Evolutionary conservation across 64 coral and sea anemone genomes (phyloP).

Genomic region (Orbicella faveolata): DNA sequence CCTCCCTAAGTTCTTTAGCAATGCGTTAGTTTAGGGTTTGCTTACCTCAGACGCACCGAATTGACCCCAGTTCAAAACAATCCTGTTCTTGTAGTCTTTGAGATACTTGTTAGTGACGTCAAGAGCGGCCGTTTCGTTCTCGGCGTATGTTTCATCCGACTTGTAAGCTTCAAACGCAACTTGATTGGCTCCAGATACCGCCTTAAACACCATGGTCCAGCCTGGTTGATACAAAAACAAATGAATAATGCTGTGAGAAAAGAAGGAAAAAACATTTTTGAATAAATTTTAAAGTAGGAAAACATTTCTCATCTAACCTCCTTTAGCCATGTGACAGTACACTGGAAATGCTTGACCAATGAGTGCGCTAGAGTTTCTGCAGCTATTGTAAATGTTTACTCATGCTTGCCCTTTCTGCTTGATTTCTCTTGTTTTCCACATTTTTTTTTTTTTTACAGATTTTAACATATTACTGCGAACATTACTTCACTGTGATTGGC

Average conservation of each 20-base stretch:
- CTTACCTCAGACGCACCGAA: conserved; percentile 15
- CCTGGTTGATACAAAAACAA: not conserved
- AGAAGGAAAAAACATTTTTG: not conserved
- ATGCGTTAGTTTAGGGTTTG: not conserved
- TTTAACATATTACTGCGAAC: too few species aligned
- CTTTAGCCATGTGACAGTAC: not conserved
- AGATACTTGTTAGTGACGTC: not conserved
- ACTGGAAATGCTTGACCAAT: not conserved
- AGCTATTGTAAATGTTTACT: too few species aligned
- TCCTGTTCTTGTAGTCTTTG: conserved; percentile 31
- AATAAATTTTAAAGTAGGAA: not conserved
- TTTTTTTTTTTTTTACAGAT: too few species aligned
- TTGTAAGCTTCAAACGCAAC: not conserved
- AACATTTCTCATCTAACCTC: not conserved
- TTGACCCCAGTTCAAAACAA: conserved; percentile 23
- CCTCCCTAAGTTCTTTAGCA: too few species aligned
- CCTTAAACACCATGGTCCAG: conserved; percentile 54
- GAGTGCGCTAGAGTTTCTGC: too few species aligned
- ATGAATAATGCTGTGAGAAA: not conserved
- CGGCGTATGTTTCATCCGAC: not conserved
- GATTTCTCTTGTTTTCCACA: too few species aligned
- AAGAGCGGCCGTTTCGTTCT: not conserved
- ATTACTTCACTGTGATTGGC: too few species aligned
- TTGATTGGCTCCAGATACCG: not conserved
- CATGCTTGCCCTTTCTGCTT: too few species aligned